phyloP scores from a whole-genome alignment of 2,888 invertebrate species.

The Pogonocherus hispidulus region DNA sequence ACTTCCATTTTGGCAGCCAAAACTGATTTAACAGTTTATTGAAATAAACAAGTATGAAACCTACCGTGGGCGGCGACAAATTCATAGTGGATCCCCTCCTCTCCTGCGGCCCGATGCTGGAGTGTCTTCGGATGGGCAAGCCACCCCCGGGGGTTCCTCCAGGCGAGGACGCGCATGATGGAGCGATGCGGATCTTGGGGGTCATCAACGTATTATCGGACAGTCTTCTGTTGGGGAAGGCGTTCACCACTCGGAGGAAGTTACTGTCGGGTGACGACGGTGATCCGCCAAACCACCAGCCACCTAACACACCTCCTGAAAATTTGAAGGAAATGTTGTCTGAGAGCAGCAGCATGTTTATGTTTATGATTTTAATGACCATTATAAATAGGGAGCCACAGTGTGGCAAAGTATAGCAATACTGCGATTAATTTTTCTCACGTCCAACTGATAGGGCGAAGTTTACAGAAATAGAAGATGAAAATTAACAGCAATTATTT shows the following conservation, averaged over 20 bases:
- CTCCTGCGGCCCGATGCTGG: slow-evolving; percentile 92
- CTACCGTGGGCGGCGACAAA: slow-evolving; percentile 91
- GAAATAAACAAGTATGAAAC: slow-evolving; percentile 53
- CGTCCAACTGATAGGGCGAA: too few species aligned
- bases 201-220: slow-evolving; percentile 94
- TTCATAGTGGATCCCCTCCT: slow-evolving; percentile 87
- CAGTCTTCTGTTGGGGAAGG: slow-evolving; percentile 87
- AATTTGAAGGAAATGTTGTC: neutral
- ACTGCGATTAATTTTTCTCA: too few species aligned
- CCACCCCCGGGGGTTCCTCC: slow-evolving; percentile 81
- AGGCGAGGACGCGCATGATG: slow-evolving; percentile 89
- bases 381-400: too few species aligned
- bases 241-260: slow-evolving; percentile 86
- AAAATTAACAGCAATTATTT: too few species aligned
- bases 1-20: neutral
- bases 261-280: slow-evolving; percentile 88
- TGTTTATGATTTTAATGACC: too few species aligned
- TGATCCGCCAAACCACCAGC: slow-evolving; percentile 89
- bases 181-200: slow-evolving; percentile 89
- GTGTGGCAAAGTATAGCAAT: too few species aligned
- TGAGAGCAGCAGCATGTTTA: too few species aligned
- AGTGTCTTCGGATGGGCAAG: slow-evolving; percentile 88
- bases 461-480: too few species aligned
- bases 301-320: slow-evolving; percentile 75
- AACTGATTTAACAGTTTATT: neutral